Evolutionary conservation across 2,113 vertebrate genomes (phyloP).

Genomic region (Mola mola): DNA sequence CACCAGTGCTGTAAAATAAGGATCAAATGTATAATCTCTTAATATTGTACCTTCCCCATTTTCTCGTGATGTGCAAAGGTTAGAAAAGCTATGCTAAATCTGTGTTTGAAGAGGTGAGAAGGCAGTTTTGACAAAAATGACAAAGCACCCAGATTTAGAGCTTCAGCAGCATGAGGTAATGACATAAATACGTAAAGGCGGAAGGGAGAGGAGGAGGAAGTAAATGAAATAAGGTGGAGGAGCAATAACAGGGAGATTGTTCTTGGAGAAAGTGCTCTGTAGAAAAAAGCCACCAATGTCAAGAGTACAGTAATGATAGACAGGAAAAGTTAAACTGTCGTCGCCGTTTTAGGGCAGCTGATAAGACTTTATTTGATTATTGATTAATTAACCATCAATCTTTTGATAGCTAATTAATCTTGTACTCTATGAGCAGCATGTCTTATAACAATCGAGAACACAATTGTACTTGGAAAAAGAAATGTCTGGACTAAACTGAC

Average conservation of each 20-base stretch:
- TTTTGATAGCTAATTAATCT: too few species aligned
- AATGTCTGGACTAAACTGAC: too few species aligned
- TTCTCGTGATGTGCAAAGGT: conserved; percentile 27
- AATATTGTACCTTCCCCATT: background rate
- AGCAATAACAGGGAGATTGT: background rate
- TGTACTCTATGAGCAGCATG: too few species aligned
- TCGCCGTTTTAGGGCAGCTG: too few species aligned
- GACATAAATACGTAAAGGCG: background rate
- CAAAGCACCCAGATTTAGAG: background rate
- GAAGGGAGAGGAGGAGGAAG: background rate
- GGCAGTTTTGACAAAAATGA: background rate
- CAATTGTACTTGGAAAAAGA: too few species aligned
- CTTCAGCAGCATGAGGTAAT: background rate
- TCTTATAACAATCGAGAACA: too few species aligned
- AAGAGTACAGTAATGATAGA: background rate
- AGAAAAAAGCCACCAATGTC: background rate
- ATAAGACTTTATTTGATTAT: too few species aligned
- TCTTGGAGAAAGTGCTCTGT: background rate
- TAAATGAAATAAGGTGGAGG: background rate
- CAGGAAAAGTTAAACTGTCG: too few species aligned
- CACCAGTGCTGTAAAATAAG: background rate
- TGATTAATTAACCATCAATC: too few species aligned
- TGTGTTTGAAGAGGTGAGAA: background rate
- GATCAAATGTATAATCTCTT: background rate
- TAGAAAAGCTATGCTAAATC: conserved; percentile 18